Evolutionary conservation across 2,888 invertebrate genomes (phyloP), one percentile per base, ranked within the genome.

Genomic region (Melikaiella ostensackeni): DNA sequence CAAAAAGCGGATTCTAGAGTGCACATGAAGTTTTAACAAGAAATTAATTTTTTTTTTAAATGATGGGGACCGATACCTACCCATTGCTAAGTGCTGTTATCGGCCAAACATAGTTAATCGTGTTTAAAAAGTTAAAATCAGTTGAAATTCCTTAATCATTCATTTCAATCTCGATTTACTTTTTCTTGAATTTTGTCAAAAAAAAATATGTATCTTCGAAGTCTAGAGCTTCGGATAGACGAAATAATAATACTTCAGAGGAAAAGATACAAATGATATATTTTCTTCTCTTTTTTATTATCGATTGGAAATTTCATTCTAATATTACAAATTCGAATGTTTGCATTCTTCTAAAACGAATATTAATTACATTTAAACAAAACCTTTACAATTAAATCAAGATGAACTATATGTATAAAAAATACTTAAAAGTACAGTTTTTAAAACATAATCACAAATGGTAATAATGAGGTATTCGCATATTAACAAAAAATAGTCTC

Each of bases 341-440:
- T 13, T 59, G 16, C 13, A 13, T 59, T 46, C 13, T 66, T 27
- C 27, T 50, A 30, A 50, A 70, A 70, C 27, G 30, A 46, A 27
- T 50, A n/a, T 42, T 66, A 24, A 24, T 70, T 50, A 50, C 30
- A 70, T 70, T 50, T 16, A 30, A 70, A 50, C 27, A 50, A 33
- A 30, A 13, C 7, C 6, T 42, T 38, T 70, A 19, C 46, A 70
- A 46, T 38, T 21, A 24, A 30, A 13, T n/a, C n/a, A n/a, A n/a
- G 50, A 30, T 24, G 5, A 50, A 70, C 27, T 50, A 50, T 50
- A 50, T 50, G 30, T 30, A 30, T 70, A 50, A 27, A 50, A 70
- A 50, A 70, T n/a, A 30, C 46, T 30, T 70, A 50, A 66, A 50
- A 50, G 50, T 70, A 70, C 19, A 70, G 30, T 33, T 50, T 50